Conservation (phyloP, 2,797 vertebrate genomes). For the Botia almorhae region DNA sequence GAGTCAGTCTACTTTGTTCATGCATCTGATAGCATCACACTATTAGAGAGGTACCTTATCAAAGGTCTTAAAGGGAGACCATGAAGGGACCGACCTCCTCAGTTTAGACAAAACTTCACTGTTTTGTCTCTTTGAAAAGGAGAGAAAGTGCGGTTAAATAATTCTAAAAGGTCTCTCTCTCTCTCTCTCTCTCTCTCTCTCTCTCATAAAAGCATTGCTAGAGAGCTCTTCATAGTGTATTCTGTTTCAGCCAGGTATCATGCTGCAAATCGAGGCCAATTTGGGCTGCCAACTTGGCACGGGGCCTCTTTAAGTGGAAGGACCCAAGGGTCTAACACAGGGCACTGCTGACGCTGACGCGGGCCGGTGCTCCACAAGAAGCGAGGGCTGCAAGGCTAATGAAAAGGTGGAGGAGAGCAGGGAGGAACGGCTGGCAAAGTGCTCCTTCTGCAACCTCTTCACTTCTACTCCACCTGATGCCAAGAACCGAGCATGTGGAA, state of each 20-base stretch:
- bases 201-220: constrained; percentile 41
- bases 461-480: constrained; percentile 52
- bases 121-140: constrained; percentile 36
- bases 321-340: constrained; percentile 43
- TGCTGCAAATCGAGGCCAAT: constrained; percentile 49
- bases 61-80: constrained; percentile 44
- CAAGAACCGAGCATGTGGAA: constrained; percentile 22
- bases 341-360: constrained; percentile 9
- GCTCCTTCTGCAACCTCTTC: constrained; percentile 47
- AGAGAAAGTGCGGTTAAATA: constrained; percentile 37
- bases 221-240: constrained; percentile 45
- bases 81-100: constrained; percentile 9
- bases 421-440: constrained; percentile 34
- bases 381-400: constrained; percentile 46
- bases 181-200: constrained; percentile 6
- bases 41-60: constrained; percentile 47
- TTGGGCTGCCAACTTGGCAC: constrained; percentile 57
- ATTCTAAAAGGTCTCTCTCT: constrained; percentile 28
- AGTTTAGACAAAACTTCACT: constrained; percentile 35
- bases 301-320: constrained; percentile 36
- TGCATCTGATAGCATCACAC: constrained; percentile 52
- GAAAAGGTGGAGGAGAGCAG: constrained; percentile 53
- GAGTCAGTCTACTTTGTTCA: neutral
- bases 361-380: constrained; percentile 44
- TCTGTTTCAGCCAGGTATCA: constrained; percentile 59